phyloP scores from a whole-genome alignment of 2,113 vertebrate genomes.

The Telmatochromis brachygnathus region DNA sequence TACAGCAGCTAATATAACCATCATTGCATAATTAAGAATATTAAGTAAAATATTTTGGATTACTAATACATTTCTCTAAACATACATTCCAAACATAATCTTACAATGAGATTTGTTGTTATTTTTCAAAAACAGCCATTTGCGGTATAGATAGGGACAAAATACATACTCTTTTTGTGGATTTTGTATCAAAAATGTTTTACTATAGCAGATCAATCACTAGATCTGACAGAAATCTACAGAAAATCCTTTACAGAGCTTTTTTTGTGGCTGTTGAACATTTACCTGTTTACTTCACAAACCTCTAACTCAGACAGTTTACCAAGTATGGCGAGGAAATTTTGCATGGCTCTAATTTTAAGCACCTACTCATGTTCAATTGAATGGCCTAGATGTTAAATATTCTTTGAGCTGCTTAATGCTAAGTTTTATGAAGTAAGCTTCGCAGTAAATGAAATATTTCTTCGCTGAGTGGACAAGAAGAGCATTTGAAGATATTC shows the following conservation, averaged over 20 bases:
- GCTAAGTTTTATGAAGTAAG: neutral
- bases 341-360: neutral
- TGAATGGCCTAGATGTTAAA: neutral
- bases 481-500: neutral
- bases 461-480: neutral
- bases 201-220: neutral
- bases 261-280: neutral
- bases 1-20: neutral
- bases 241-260: neutral
- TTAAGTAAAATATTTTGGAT: neutral
- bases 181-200: neutral
- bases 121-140: neutral
- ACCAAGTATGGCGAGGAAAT: fast-evolving
- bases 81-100: neutral
- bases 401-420: neutral
- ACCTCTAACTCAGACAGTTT: neutral
- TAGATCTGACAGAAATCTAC: neutral
- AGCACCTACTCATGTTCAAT: neutral
- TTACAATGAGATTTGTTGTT: neutral
- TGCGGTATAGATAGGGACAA: fast-evolving
- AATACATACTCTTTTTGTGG: neutral
- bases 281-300: neutral
- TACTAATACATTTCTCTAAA: neutral
- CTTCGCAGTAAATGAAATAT: neutral
- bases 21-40: neutral